A percentile compares a stretch with the other conserved stretches of the same genome.
Evolutionary conservation across 2,888 invertebrate genomes (phyloP).

Genomic region (Drosophila villosipedis): DNA sequence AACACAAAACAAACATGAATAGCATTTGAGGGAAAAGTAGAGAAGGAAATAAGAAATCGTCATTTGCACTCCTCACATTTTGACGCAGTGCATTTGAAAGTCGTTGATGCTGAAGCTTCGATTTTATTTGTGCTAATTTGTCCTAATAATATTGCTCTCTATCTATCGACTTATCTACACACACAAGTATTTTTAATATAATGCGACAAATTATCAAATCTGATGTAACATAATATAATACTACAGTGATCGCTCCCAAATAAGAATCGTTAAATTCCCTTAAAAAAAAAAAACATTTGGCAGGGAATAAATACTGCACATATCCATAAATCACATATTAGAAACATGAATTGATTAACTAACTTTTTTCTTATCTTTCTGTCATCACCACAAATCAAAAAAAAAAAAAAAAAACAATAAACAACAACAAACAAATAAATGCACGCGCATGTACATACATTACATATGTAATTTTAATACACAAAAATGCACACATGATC

Average conservation of each 20-base stretch:
- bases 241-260: not conserved
- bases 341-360: constrained; percentile 29
- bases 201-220: constrained; percentile 1
- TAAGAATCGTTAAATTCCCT: not conserved
- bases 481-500: constrained; percentile 7
- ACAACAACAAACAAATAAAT: constrained; percentile 37
- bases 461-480: not conserved
- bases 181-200: constrained; percentile 8
- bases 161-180: constrained; percentile 4
- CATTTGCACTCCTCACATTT: not conserved
- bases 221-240: constrained; percentile 1
- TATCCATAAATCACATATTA: not conserved
- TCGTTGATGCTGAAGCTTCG: constrained; percentile 2
- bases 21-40: not conserved
- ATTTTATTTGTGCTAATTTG: not conserved
- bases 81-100: constrained; percentile 4
- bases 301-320: not conserved
- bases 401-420: constrained; percentile 23
- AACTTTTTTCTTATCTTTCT: constrained; percentile 34
- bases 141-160: constrained; percentile 27
- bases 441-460: constrained; percentile 56
- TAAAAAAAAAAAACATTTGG: not conserved
- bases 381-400: constrained; percentile 7
- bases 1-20: not conserved
- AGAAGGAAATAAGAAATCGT: not conserved